A percentile compares a stretch with the other conserved stretches of the same genome.
Conservation (phyloP, 2,113 vertebrate species). For the Pygoscelis antarcticus region DNA sequence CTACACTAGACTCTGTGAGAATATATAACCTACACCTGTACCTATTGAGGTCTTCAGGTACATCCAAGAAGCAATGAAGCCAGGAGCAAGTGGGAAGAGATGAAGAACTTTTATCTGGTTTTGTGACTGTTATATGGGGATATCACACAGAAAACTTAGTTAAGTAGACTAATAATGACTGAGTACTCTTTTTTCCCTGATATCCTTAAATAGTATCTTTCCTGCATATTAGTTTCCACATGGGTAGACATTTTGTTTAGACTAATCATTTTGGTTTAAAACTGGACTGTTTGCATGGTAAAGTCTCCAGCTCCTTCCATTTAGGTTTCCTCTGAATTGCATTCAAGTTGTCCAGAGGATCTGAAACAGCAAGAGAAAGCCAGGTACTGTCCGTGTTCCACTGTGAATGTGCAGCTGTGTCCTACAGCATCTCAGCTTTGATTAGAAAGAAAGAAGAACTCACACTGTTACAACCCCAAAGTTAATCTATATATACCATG, state of each 20-base stretch:
- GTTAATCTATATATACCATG: not conserved
- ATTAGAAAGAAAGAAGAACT: not conserved
- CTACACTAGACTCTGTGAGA: not conserved
- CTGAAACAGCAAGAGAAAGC: not conserved
- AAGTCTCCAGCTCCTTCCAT: not conserved
- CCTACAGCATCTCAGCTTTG: not conserved
- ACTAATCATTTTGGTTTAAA: not conserved
- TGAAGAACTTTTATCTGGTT: not conserved
- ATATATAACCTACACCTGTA: not conserved
- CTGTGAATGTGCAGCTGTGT: not conserved
- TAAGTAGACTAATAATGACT: not conserved
- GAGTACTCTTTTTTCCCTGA: not conserved
- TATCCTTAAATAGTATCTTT: not conserved
- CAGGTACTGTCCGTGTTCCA: fast-evolving
- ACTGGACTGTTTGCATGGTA: not conserved
- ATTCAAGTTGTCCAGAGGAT: not conserved
- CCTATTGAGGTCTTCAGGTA: not conserved
- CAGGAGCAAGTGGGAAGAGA: not conserved
- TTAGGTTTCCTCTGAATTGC: not conserved
- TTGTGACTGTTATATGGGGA: not conserved
- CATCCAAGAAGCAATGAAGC: not conserved
- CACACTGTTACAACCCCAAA: not conserved
- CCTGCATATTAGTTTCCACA: not conserved
- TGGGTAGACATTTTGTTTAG: not conserved
- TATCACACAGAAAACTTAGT: not conserved